Evolutionary conservation across 2,797 vertebrate species (phyloP).

Genomic region (Gila robusta): DNA sequence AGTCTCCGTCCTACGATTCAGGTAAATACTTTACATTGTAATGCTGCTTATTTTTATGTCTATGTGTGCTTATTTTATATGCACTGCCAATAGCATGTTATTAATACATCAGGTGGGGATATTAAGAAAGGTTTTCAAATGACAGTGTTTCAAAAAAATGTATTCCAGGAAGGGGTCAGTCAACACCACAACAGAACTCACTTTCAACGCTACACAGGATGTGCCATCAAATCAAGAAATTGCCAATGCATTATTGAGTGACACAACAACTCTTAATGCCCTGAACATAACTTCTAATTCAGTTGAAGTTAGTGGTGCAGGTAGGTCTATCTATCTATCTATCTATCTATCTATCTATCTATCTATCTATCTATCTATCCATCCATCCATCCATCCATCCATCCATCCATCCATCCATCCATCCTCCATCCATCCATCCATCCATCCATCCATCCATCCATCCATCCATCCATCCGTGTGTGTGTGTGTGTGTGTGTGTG

Average conservation of each 20-base stretch:
- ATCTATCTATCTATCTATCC: too few relatives aligned
- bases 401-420: too few relatives aligned
- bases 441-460: too few relatives aligned
- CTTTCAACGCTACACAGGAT: background rate
- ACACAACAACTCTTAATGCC: too few relatives aligned
- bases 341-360: too few relatives aligned
- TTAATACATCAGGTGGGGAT: background rate
- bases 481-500: too few relatives aligned
- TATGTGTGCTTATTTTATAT: background rate
- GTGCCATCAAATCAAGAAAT: background rate
- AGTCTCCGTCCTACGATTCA: background rate
- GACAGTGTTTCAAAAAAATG: background rate
- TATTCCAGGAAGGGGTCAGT: background rate
- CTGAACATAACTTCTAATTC: background rate
- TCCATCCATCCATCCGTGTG: too few relatives aligned
- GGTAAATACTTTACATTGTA: background rate
- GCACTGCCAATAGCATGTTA: fast-evolving
- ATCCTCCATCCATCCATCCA: too few relatives aligned
- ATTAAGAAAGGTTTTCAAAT: background rate
- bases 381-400: too few relatives aligned
- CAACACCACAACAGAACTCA: background rate
- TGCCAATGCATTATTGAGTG: background rate
- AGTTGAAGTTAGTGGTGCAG: background rate
- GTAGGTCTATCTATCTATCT: background rate
- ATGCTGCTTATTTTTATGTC: too few relatives aligned